These are phyloP conservation scores for Agriopis aurantiaria DNA, from an alignment of 2,888 invertebrate species.

Conservation along the genomic window DNA sequence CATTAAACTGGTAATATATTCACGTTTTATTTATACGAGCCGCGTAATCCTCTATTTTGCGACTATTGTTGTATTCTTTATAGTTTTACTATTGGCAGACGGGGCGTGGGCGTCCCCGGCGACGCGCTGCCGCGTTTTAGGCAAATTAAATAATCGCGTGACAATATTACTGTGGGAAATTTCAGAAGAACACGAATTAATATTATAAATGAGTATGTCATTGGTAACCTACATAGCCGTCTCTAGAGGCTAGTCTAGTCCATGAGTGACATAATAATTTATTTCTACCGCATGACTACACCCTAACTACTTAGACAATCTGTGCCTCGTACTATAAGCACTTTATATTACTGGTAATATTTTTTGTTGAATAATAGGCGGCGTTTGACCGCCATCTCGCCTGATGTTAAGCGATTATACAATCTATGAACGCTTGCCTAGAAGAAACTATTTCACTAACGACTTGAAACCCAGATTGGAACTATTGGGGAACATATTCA, in stretches of 20 bases:
- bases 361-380: not conserved
- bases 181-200: slow-evolving; percentile 23
- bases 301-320: not conserved
- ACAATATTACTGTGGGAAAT: slow-evolving; percentile 62
- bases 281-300: not conserved
- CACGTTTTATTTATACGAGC: slow-evolving; percentile 65
- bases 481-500: no score
- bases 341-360: not conserved
- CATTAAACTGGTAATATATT: slow-evolving; percentile 81
- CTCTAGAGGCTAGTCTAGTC: not conserved
- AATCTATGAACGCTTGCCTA: no score
- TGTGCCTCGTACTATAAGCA: not conserved
- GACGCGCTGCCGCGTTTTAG: slow-evolving; percentile 51
- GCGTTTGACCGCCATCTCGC: not conserved
- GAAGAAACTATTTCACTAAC: no score
- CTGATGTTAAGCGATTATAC: not conserved
- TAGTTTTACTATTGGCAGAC: slow-evolving; percentile 60
- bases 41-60: slow-evolving; percentile 74
- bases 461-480: no score
- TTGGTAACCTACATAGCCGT: slow-evolving; percentile 15
- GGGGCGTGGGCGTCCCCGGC: slow-evolving; percentile 57
- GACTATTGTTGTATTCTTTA: slow-evolving; percentile 69
- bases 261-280: slow-evolving; percentile 5
- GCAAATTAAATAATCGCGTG: slow-evolving; percentile 69
- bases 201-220: slow-evolving; percentile 13